phyloP scores from a whole-genome alignment of 2,113 vertebrate genomes.

The Sinosuthora webbiana region DNA sequence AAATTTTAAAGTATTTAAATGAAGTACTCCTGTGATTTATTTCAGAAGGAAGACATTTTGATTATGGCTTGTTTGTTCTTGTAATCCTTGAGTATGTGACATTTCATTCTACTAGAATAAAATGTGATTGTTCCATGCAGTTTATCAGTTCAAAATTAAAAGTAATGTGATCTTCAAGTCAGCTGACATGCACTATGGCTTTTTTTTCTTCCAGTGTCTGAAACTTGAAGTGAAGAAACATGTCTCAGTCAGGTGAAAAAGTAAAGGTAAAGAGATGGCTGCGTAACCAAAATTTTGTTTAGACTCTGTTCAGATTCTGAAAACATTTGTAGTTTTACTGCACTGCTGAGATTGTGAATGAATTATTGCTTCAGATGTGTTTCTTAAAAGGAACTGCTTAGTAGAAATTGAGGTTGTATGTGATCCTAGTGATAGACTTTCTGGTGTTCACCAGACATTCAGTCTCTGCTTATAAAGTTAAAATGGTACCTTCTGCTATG shows the following conservation, averaged over 20 bases:
- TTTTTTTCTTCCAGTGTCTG: slow-evolving; percentile 56
- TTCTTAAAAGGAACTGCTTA: neutral
- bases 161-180: neutral
- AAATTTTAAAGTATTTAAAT: neutral
- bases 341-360: neutral
- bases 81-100: neutral
- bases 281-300: neutral
- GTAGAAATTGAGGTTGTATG: neutral
- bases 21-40: neutral
- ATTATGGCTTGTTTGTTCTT: neutral
- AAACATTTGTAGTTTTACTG: neutral
- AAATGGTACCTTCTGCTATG: neutral
- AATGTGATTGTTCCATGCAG: neutral
- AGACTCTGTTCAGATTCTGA: neutral
- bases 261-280: slow-evolving; percentile 76
- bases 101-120: neutral
- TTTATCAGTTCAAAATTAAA: neutral
- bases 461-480: neutral
- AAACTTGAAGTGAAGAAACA: slow-evolving; percentile 58
- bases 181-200: neutral
- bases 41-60: neutral
- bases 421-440: neutral
- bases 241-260: slow-evolving; percentile 86
- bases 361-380: neutral
- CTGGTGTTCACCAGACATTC: neutral